Evolutionary conservation across 2,888 invertebrate species (phyloP), one percentile per base, ranked within the genome.

Genomic region (Melieria crassipennis): DNA sequence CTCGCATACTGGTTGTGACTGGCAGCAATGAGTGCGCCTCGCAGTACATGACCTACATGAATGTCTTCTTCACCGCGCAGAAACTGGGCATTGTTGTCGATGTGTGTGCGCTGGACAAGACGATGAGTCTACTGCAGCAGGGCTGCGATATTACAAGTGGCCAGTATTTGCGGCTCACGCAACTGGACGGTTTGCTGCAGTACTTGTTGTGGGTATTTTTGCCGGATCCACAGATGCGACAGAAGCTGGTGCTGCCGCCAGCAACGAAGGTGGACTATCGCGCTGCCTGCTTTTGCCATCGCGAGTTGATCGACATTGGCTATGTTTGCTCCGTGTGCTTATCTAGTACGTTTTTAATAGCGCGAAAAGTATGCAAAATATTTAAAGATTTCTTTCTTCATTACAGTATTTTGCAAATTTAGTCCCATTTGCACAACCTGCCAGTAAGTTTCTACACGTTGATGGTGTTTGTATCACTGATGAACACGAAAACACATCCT

Each of bases 31-130:
- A 96, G 84, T 94, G 94, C 5, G 94, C 96, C 0, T 94, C 95
- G 0, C 98, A 99, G 84, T 99, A 99, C 82, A 97, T 99, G 92
- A 97, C 96, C 83, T 97, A 98, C 80, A 99, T 99, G 98, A 99
- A 99, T 85, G 94, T 96, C 3, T 98, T 99, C 86, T 98, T 99
- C 82, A 96, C 98, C 4, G 97, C 98, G 3, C 96, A 92, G 87
- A 93, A 92, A 79, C 90, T 96, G 89, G 93, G 93, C 87, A 92
- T 98, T 57, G 90, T 94, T 6, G 90, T 98, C 62, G 98, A 98
- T 87, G 96, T 97, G 4, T 98, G 98, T 82, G 93, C 97, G 3
- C 87, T 98, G 79, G 96, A 96, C 85, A 94, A 95, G 81, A 95
- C 97, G 79, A 90, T 97, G 58, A 95, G 96, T 77, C 87, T 98